Evolutionary conservation across 2,888 invertebrate genomes (phyloP), one percentile per base, ranked within the genome.

Genomic region (Eulithis testata): DNA sequence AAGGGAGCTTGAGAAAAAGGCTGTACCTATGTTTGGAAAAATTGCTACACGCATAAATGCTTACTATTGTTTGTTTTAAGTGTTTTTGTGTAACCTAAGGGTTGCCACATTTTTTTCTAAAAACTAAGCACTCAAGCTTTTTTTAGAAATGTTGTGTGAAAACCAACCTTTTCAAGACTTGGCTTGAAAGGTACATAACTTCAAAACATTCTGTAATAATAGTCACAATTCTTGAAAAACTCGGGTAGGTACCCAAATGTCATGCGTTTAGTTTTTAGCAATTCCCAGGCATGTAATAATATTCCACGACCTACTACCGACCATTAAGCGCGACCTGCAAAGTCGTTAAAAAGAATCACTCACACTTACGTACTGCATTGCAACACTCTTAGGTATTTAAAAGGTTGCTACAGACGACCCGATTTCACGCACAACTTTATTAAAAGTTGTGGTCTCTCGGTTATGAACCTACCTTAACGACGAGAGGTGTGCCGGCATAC

Each of bases 341-440:
- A 54, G 59, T 64, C 58, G 49, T 64, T 47, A 64, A 44, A 64
- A 54, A 64, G 53, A 59, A 64, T 50, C 36, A 36, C 54, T 53
- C 40, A 47, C 36, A 50, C 40, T 49, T 50, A 44, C n/a, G n/a
- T 21, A 58, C 63, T 63, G 47, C 49, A 59, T 55, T 50, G 49
- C 64, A 59, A 59, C 54, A 59, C 57, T 62, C 36, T 36, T 43
- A 54, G 43, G 21, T 31, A 51, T 51, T 21, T 11, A 54, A 27
- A 21, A 4, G 8, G 7, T 51, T 6, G 14, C 21, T 58, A 58
- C 58, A 4, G 27, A 7, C 58, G 0, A n/a, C 27, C n/a, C 58
- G 6, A 58, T 49, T 49, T 37, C 4, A 21, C 8, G 11, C 9
- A 31, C 57, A 37, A 57, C 11, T 57, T 52, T 31, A n/a, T 7